Evolutionary conservation across 1,140 invertebrate species (phyloP).

Genomic region (Drosophila kikkawai): DNA sequence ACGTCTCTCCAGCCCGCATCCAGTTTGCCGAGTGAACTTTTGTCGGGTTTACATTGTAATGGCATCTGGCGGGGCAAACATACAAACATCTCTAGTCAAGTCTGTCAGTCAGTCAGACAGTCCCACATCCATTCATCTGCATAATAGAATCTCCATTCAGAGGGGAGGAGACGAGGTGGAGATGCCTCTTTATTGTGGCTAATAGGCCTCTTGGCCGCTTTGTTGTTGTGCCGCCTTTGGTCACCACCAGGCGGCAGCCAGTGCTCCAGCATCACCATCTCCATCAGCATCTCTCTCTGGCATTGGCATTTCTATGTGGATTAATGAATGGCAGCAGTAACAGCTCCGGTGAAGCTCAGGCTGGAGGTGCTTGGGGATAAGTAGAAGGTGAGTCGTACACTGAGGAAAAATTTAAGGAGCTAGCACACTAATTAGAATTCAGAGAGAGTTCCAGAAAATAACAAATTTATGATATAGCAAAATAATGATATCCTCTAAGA

Average conservation of each 20-base stretch:
- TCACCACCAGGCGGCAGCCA: slow-evolving; percentile 21
- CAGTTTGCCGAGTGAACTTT: slow-evolving; percentile 77
- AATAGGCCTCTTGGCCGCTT: slow-evolving; percentile 76
- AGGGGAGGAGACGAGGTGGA: slow-evolving; percentile 5
- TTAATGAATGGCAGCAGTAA: slow-evolving; percentile 71
- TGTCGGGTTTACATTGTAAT: slow-evolving; percentile 83
- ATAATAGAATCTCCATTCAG: slow-evolving; percentile 68
- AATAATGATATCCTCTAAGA: background rate
- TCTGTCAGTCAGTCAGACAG: slow-evolving; percentile 33
- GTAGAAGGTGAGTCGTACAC: slow-evolving; percentile 18
- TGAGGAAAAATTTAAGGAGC: slow-evolving; percentile 1
- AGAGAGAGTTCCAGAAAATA: too few relatives aligned
- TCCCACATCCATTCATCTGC: slow-evolving; percentile 72
- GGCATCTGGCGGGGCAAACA: slow-evolving; percentile 77
- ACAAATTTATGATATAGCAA: too few relatives aligned
- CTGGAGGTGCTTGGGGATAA: slow-evolving; percentile 20
- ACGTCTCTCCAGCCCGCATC: slow-evolving; percentile 58
- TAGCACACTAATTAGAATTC: background rate
- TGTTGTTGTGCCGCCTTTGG: slow-evolving; percentile 72
- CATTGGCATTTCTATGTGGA: slow-evolving; percentile 72
- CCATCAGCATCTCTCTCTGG: slow-evolving; percentile 28
- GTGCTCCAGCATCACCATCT: slow-evolving; percentile 9
- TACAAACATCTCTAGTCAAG: slow-evolving; percentile 45
- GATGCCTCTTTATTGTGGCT: slow-evolving; percentile 80
- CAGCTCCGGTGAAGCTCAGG: slow-evolving; percentile 2